Evolutionary conservation across 2,113 vertebrate genomes (phyloP).

Genomic region (Spheniscus mendiculus): DNA sequence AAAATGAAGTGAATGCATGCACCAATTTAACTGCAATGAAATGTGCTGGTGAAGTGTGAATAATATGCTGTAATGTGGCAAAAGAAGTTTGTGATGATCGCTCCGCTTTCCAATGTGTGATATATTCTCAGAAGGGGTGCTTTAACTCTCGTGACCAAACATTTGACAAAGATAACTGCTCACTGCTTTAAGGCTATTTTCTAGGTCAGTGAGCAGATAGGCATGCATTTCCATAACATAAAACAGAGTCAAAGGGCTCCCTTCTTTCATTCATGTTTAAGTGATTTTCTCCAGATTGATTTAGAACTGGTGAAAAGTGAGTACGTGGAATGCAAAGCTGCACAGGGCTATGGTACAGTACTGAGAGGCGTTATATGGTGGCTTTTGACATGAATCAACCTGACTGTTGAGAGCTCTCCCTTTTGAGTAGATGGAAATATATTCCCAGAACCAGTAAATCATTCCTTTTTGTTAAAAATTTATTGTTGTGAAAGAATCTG

Average conservation of each 20-base stretch:
- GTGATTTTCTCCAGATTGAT: neutral
- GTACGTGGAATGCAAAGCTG: neutral
- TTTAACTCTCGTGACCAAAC: neutral
- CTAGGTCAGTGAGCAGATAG: neutral
- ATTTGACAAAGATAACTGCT: neutral
- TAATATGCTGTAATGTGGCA: neutral
- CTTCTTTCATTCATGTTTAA: neutral
- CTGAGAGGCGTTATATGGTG: neutral
- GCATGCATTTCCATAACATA: neutral
- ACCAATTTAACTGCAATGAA: neutral
- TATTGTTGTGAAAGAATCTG: neutral
- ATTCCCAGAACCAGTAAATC: neutral
- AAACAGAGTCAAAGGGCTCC: neutral
- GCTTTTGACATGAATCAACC: neutral
- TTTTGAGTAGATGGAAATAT: neutral
- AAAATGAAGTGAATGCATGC: neutral
- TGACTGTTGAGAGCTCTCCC: neutral
- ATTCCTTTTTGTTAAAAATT: neutral
- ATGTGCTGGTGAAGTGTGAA: neutral
- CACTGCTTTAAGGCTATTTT: neutral
- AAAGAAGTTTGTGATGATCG: neutral
- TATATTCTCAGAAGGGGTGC: neutral
- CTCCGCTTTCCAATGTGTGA: accelerated
- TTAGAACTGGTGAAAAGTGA: neutral
- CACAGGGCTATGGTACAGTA: neutral